A percentile compares a stretch with the other conserved stretches of the same genome.
Conservation (phyloP, 2,888 invertebrate species). For the Metacarcinus magister region DNA sequence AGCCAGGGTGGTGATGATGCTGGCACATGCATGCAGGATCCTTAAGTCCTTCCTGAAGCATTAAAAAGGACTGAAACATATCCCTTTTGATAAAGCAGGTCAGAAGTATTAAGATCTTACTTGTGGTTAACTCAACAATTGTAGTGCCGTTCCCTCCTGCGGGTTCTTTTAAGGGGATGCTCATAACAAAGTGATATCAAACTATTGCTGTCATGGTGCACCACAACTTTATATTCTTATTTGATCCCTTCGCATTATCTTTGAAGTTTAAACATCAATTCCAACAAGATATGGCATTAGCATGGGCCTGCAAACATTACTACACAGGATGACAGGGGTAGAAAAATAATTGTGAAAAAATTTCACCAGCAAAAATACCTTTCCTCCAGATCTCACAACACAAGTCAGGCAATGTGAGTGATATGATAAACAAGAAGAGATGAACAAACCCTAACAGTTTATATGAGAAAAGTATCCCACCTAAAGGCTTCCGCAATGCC, state of each 20-base stretch:
- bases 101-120: neutral
- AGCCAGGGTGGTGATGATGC: constrained; percentile 84
- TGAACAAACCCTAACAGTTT: neutral
- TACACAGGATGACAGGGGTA: neutral
- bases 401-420: neutral
- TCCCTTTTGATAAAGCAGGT: neutral
- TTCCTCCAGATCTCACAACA: neutral
- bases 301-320: neutral
- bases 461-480: constrained; percentile 80
- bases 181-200: neutral
- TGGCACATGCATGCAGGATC: constrained; percentile 84
- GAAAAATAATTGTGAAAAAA: neutral
- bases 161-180: neutral
- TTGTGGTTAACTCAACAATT: neutral
- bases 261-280: neutral
- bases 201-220: neutral
- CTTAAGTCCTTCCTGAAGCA: constrained; percentile 84
- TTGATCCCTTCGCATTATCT: no score
- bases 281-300: neutral
- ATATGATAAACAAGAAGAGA: neutral
- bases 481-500: constrained; percentile 84
- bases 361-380: neutral
- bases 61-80: constrained; percentile 83
- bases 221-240: no score
- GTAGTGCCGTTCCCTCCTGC: neutral